phyloP scores from a whole-genome alignment of 2,888 invertebrate genomes.

The Nebria brevicollis region DNA sequence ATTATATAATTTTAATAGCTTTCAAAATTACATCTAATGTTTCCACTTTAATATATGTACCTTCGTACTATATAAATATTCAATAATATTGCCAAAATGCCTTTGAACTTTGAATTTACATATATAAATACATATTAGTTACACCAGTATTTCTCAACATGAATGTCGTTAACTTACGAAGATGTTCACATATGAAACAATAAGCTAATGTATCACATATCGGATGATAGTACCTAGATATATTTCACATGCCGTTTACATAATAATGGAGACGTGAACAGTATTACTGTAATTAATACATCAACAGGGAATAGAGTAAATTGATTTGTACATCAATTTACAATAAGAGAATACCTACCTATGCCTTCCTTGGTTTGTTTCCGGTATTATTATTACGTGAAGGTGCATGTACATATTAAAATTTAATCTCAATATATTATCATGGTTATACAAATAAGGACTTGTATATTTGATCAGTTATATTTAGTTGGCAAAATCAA shows the following conservation, averaged over 20 bases:
- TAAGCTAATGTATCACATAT: too few relatives aligned
- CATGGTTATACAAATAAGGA: neutral
- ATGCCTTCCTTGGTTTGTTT: neutral
- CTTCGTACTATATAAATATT: too few relatives aligned
- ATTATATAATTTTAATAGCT: too few relatives aligned
- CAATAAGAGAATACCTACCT: constrained; percentile 14
- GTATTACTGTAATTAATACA: constrained; percentile 26
- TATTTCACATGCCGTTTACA: constrained; percentile 5
- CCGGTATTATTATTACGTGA: neutral
- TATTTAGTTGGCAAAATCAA: neutral
- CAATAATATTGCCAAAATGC: too few relatives aligned
- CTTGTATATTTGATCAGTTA: neutral
- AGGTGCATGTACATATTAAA: neutral
- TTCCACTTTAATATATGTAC: too few relatives aligned
- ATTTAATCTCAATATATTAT: neutral
- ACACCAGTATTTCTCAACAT: too few relatives aligned
- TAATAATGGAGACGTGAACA: constrained; percentile 7
- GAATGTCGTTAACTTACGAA: too few relatives aligned
- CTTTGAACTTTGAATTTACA: too few relatives aligned
- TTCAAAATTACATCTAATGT: too few relatives aligned
- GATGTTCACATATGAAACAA: too few relatives aligned
- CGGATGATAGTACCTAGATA: neutral
- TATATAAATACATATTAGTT: too few relatives aligned
- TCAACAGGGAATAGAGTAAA: constrained; percentile 23
- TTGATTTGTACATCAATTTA: constrained; percentile 23